Percentiles rank a stretch among this genome's conserved stretches.
Evolutionary conservation across 2,113 vertebrate genomes (phyloP).

Genomic region (Oreochromis tanganicae): DNA sequence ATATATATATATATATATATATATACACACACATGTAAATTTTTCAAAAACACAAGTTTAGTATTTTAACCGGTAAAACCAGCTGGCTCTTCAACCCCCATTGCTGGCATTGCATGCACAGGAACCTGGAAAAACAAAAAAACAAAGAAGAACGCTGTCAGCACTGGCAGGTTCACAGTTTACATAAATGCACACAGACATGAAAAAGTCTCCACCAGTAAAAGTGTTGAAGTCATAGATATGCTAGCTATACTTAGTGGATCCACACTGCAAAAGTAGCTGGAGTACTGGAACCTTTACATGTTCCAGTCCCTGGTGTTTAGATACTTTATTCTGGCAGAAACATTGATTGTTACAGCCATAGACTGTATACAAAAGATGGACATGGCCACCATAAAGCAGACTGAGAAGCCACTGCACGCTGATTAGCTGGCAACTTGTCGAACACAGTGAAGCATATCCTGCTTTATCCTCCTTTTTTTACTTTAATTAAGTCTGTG

Average conservation of each 20-base stretch:
- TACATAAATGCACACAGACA: neutral
- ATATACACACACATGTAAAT: accelerated
- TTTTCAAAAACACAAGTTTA: neutral
- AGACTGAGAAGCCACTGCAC: neutral
- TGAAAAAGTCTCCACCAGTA: neutral
- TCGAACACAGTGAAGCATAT: neutral
- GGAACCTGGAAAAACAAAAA: neutral
- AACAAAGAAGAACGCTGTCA: neutral
- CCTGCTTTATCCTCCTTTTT: neutral
- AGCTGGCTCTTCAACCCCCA: neutral
- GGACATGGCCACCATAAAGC: neutral
- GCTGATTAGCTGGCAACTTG: neutral
- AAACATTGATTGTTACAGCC: neutral
- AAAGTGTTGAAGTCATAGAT: neutral
- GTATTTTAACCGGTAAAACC: neutral
- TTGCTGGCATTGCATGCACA: neutral
- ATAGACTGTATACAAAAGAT: neutral
- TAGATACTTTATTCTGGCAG: neutral
- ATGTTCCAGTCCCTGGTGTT: neutral
- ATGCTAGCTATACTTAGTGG: neutral
- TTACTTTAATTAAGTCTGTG: neutral
- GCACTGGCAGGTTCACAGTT: neutral
- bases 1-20: too few relatives aligned
- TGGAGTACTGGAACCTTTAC: neutral
- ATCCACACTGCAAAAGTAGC: neutral